Evolutionary conservation across 2,797 vertebrate species (phyloP).

Genomic region (Myotis vivesi): DNA sequence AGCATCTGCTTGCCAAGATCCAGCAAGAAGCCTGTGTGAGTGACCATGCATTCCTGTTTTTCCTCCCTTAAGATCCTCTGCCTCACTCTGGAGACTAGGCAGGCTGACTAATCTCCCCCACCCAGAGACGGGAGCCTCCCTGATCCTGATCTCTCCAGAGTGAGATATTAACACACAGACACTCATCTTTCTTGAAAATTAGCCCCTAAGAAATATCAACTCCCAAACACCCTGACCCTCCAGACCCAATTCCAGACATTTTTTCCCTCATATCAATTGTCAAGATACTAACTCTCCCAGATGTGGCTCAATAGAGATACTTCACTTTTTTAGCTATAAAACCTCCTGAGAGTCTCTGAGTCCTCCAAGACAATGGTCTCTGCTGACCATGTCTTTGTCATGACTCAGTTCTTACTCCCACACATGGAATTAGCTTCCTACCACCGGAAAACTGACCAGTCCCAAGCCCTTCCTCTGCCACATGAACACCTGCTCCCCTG

Average conservation of each 20-base stretch:
- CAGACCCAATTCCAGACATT: constrained; percentile 10
- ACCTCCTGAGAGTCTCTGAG: not conserved
- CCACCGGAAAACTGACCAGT: not conserved
- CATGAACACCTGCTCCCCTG: not conserved
- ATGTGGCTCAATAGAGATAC: constrained; percentile 1
- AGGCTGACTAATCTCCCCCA: not conserved
- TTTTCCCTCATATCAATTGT: not conserved
- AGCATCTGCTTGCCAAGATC: constrained; percentile 83
- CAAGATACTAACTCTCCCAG: constrained; percentile 15
- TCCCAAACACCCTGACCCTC: not conserved
- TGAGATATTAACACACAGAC: not conserved
- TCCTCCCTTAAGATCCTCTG: not conserved
- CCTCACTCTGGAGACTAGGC: not conserved
- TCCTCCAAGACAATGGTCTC: constrained; percentile 19
- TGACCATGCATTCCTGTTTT: constrained; percentile 49
- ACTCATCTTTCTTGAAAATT: not conserved
- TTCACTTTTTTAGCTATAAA: constrained; percentile 15
- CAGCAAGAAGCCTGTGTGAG: constrained; percentile 86
- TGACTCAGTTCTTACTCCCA: constrained; percentile 24
- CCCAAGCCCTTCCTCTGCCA: not conserved
- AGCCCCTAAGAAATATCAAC: not conserved
- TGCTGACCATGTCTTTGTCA: constrained; percentile 20
- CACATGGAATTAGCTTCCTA: constrained; percentile 6
- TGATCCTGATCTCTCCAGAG: not conserved
- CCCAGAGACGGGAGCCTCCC: not conserved